Evolutionary conservation across 2,888 invertebrate genomes (phyloP).

Genomic region (Chouioia cunea): DNA sequence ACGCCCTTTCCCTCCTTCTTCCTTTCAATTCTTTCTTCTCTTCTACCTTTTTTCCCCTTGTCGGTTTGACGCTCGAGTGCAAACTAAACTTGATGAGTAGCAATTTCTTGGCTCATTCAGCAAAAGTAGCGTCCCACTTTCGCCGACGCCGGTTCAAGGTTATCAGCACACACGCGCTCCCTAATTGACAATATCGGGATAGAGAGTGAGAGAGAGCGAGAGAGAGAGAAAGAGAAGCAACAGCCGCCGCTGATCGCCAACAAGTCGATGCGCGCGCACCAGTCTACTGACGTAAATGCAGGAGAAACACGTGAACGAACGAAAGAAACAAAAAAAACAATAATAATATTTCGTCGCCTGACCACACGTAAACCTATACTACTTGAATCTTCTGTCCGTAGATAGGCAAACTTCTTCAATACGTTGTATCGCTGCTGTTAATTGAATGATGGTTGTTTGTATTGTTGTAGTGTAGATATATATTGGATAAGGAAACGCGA

Average conservation of each 20-base stretch:
- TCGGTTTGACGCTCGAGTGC: neutral
- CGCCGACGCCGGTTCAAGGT: conserved; percentile 15
- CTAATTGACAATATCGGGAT: conserved; percentile 1
- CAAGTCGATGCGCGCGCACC: conserved; percentile 25
- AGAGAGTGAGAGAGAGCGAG: conserved; percentile 5
- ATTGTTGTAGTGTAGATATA: too few species aligned
- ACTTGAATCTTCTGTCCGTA: too few species aligned
- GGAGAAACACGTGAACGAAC: neutral
- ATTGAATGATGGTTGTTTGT: too few species aligned
- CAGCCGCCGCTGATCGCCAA: conserved; percentile 37
- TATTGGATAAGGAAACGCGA: too few species aligned
- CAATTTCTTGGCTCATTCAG: conserved; percentile 25
- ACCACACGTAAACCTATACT: too few species aligned
- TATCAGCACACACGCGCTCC: neutral
- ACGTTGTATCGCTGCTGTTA: too few species aligned
- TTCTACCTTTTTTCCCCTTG: neutral
- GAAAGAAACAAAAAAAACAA: too few species aligned
- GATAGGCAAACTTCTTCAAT: too few species aligned
- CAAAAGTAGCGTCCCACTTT: neutral
- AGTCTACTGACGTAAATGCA: neutral
- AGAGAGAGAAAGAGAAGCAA: conserved; percentile 38
- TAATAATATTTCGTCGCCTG: too few species aligned
- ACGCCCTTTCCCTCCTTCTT: neutral
- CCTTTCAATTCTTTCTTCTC: neutral
- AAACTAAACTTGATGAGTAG: conserved; percentile 30